phyloP scores from a whole-genome alignment of 2,888 invertebrate genomes.

The Drosophila prostipennis region DNA sequence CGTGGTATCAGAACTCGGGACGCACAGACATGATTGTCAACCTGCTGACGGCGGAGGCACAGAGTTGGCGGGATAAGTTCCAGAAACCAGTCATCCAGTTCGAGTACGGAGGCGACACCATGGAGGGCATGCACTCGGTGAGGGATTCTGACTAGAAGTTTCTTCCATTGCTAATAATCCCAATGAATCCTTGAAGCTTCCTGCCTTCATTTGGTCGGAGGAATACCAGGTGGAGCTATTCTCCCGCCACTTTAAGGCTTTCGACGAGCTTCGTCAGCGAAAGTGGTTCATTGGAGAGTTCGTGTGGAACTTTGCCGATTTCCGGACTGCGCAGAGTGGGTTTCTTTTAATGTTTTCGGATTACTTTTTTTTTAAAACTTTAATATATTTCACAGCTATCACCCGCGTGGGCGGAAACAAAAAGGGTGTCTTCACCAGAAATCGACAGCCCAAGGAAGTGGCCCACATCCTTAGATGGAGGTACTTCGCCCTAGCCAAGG shows the following conservation, averaged over 20 bases:
- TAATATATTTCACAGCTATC: slow-evolving; percentile 10
- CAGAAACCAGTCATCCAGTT: slow-evolving; percentile 96
- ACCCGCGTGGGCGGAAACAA: slow-evolving; percentile 88
- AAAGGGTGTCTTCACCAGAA: slow-evolving; percentile 95
- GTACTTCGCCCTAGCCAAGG: slow-evolving; percentile 89
- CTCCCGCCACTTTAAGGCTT: slow-evolving; percentile 94
- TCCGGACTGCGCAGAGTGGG: slow-evolving; percentile 95
- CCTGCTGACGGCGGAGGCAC: slow-evolving; percentile 90
- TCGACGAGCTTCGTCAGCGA: slow-evolving; percentile 90
- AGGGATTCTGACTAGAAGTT: slow-evolving; percentile 55
- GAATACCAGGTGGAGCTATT: slow-evolving; percentile 95
- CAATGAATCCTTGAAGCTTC: slow-evolving; percentile 85
- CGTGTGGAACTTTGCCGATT: slow-evolving; percentile 99
- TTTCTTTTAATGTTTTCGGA: slow-evolving; percentile 6
- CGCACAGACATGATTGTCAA: slow-evolving; percentile 89
- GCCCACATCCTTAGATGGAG: slow-evolving; percentile 92
- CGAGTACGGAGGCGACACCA: slow-evolving; percentile 98
- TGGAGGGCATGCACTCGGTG: slow-evolving; percentile 95
- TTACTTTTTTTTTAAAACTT: background rate
- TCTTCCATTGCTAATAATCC: slow-evolving; percentile 40
- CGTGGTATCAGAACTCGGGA: slow-evolving; percentile 96
- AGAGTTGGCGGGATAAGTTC: slow-evolving; percentile 90
- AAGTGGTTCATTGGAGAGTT: slow-evolving; percentile 98
- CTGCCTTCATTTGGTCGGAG: slow-evolving; percentile 96
- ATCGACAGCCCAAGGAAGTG: slow-evolving; percentile 94